Evolutionary conservation across 1,140 invertebrate species (phyloP).

Genomic region (Macrosteles quadrilineatus): DNA sequence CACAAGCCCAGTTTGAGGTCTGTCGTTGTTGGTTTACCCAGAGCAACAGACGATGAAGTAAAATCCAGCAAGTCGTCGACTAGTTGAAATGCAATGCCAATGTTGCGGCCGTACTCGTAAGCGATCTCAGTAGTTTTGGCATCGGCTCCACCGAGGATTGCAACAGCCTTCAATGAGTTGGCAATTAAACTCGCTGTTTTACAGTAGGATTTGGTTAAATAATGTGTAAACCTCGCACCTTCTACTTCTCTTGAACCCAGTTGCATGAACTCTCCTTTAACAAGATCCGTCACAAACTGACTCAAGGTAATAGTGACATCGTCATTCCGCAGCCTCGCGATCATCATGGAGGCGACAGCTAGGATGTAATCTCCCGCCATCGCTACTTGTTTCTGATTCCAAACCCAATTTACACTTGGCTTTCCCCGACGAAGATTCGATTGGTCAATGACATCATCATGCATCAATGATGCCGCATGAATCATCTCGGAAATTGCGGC

Average conservation of each 20-base stretch:
- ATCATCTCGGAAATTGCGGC: constrained; percentile 99
- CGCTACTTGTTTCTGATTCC: constrained; percentile 96
- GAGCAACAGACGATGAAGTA: constrained; percentile 85
- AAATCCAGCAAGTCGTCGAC: constrained; percentile 98
- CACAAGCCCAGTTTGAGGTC: constrained; percentile 93
- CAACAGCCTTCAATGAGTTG: constrained; percentile 92
- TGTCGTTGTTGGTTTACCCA: constrained; percentile 95
- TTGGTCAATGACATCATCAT: constrained; percentile 99
- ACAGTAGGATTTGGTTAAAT: constrained; percentile 96
- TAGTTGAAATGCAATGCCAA: constrained; percentile 96
- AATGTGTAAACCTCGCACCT: constrained; percentile 95
- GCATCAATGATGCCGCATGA: constrained; percentile 96
- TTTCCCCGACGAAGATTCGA: constrained; percentile 93
- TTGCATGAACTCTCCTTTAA: constrained; percentile 99
- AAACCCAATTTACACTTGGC: constrained; percentile 90
- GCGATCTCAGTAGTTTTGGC: constrained; percentile 79
- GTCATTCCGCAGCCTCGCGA: constrained; percentile 86
- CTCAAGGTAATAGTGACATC: constrained; percentile 91
- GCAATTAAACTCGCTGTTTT: constrained; percentile 99
- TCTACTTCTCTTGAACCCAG: constrained; percentile 94
- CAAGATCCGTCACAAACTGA: constrained; percentile 89
- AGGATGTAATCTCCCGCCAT: constrained; percentile 98
- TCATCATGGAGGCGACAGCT: constrained; percentile 89
- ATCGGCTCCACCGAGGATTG: constrained; percentile 80
- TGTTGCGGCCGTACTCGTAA: constrained; percentile 94